Base-by-base conservation (phyloP, 2,888 invertebrate genomes). In the Pandemis heparana region DNA sequence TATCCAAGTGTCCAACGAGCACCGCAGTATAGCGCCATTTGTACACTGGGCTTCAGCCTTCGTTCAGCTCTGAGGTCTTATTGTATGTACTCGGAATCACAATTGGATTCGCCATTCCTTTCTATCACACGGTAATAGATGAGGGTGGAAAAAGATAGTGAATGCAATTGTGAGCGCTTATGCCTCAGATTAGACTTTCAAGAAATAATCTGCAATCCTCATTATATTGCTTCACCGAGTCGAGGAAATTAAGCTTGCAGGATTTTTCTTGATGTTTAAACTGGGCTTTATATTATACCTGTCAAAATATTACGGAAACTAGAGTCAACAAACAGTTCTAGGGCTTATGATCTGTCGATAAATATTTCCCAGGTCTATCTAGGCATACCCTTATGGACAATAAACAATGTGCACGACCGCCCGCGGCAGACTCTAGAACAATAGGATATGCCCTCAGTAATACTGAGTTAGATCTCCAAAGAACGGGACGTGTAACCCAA, bases 371-470 rank as follows among this genome's bases (percentile, higher is more conserved):
- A 74, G 66, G 66, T 59, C 69, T 68, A 75, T 77, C 81, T 77
- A 70, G 78, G 78, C 75, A 64, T 83, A 85, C 85, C 84, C 83
- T 82, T 62, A 86, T 85, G 89, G 84, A 91, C 92, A 92, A 92
- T 92, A 89, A 83, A 90, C 90, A 90, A 90, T 87, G 88, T 81
- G 86, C 88, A 86, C 87, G 90, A 90, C 84, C 82, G 86, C 87
- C 85, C 79, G 79, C 73, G 83, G 87, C 82, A 63, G 74, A 72
- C 61, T n/a, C 65, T 68, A 78, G 81, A 86, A 90, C 89, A 89
- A 90, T 88, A 85, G 83, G 79, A 80, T 81, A 61, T 60, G 75
- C 70, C 73, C 67, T 69, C 48, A 61, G 53, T 61, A 73, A 76
- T 74, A 71, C 68, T 82, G 78, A 84, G 81, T 82, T 82, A 85